A percentile compares a stretch with the other conserved stretches of the same genome.
Conservation (phyloP, 2,113 vertebrate species). For the Sorex araneus region DNA sequence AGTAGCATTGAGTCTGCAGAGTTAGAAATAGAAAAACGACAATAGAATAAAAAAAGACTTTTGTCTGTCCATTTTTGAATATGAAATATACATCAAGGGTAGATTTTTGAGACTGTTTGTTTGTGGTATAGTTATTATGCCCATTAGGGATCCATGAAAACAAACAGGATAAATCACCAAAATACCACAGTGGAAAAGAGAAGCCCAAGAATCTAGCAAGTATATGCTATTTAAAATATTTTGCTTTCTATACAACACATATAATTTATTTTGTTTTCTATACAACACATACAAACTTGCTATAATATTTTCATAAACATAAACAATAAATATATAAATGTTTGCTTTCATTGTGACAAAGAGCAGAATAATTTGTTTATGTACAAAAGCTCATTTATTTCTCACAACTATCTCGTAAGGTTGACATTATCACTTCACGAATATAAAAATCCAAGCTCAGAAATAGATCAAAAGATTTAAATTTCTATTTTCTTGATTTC, state of each 20-base stretch:
- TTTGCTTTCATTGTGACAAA: background rate
- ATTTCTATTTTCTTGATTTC: background rate
- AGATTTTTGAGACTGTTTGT: slow-evolving; percentile 30
- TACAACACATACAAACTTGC: background rate
- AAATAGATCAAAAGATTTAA: slow-evolving; percentile 16
- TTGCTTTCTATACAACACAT: background rate
- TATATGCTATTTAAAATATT: slow-evolving; percentile 35
- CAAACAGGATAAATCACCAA: slow-evolving; percentile 14
- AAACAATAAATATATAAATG: background rate
- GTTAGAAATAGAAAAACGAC: slow-evolving; percentile 41
- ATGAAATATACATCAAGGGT: slow-evolving; percentile 78
- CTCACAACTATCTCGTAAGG: background rate
- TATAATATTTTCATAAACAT: background rate
- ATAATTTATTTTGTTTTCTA: background rate
- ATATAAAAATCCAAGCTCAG: slow-evolving; percentile 24
- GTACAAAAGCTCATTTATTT: slow-evolving; percentile 27
- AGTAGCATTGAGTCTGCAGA: slow-evolving; percentile 48
- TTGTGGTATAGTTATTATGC: slow-evolving; percentile 50
- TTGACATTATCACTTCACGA: background rate
- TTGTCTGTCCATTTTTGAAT: slow-evolving; percentile 47
- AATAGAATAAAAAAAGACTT: slow-evolving; percentile 42
- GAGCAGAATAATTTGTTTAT: background rate
- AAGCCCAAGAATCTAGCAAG: background rate
- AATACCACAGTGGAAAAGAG: background rate
- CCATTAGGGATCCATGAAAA: slow-evolving; percentile 33